phyloP scores from a whole-genome alignment of 2,113 vertebrate species.

The Chionodraco myersi region DNA sequence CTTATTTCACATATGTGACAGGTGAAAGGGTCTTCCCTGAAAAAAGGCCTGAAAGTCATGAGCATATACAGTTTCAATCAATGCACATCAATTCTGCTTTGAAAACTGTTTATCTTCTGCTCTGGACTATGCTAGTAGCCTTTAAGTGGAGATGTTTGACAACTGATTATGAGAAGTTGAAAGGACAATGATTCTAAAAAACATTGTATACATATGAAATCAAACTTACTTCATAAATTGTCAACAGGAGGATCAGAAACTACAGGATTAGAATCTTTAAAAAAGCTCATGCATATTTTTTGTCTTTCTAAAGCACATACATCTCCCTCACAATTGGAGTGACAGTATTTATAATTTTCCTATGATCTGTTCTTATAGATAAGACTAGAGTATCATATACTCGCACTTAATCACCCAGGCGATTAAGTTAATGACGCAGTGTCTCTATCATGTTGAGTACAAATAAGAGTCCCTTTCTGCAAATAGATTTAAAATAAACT shows the following conservation, averaged over 20 bases:
- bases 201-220: neutral
- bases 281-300: neutral
- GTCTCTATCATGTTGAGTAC: slow-evolving; percentile 1
- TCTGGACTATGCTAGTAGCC: too few species aligned
- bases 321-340: neutral
- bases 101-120: too few species aligned
- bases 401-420: slow-evolving; percentile 16
- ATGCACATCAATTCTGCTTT: too few species aligned
- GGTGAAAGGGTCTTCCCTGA: neutral
- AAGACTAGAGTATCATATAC: neutral
- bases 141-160: too few species aligned
- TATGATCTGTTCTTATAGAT: neutral
- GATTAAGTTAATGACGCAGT: slow-evolving; percentile 21
- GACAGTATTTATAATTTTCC: neutral
- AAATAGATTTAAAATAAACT: neutral
- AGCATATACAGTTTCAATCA: neutral
- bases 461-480: slow-evolving; percentile 7
- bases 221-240: neutral
- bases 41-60: neutral
- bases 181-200: neutral
- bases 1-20: neutral
- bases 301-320: neutral
- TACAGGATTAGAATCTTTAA: neutral
- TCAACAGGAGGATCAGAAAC: neutral
- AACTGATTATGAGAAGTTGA: neutral